Conservation (phyloP, 2,113 vertebrate genomes). For the Sardina pilchardus region DNA sequence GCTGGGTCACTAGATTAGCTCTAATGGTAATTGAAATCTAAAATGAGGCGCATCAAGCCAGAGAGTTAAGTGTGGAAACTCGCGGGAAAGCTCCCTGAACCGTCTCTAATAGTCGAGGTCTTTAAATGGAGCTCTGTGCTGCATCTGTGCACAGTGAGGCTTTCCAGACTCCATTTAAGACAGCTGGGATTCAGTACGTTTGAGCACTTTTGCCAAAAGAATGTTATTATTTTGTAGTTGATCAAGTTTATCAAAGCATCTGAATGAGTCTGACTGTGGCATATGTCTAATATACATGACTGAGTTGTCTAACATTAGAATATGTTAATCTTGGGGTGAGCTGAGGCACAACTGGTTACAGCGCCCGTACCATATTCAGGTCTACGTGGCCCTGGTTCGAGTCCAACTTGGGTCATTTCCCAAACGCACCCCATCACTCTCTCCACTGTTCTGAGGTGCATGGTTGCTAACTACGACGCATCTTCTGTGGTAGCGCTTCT, state of each 20-base stretch:
- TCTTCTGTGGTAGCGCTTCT: no score
- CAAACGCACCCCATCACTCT: no score
- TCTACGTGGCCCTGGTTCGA: no score
- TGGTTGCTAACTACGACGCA: no score
- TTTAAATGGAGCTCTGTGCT: neutral
- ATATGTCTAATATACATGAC: neutral
- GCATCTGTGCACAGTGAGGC: neutral
- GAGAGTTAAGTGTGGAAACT: conserved; percentile 12
- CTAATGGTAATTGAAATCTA: neutral
- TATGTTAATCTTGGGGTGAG: neutral
- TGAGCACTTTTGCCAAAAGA: neutral
- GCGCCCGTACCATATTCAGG: no score
- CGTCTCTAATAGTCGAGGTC: neutral
- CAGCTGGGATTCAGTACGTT: neutral
- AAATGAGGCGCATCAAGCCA: neutral
- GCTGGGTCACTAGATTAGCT: neutral
- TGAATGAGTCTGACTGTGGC: neutral
- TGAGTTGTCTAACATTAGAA: neutral
- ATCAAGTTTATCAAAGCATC: neutral
- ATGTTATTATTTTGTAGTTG: neutral
- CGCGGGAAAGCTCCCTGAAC: neutral
- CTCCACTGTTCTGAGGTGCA: no score
- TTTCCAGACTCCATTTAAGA: neutral
- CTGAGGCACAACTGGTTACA: no score
- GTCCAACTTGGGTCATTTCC: no score